A percentile compares a stretch with the other conserved stretches of the same genome.
Conservation (phyloP, 2,797 vertebrate species). For the Schizopygopsis malacanthus region DNA sequence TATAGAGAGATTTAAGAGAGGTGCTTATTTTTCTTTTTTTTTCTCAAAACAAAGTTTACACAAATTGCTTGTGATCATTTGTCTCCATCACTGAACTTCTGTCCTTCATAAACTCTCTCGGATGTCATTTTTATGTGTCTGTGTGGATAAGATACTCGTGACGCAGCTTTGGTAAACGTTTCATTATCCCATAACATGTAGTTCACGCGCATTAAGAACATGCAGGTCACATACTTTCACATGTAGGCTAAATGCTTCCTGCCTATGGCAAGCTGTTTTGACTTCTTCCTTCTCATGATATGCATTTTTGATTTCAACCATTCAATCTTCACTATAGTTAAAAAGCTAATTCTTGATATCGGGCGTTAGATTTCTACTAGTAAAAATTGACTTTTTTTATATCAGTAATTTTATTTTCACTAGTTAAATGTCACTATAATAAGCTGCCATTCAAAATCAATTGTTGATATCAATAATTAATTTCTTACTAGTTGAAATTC, state of each 20-base stretch:
- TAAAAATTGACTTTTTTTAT: too few relatives aligned
- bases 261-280: neutral
- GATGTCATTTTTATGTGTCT: neutral
- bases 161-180: neutral
- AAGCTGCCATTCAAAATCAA: too few relatives aligned
- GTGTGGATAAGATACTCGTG: neutral
- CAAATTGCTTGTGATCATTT: neutral
- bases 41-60: neutral
- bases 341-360: too few relatives aligned
- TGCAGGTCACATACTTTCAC: neutral
- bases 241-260: neutral
- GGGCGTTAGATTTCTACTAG: too few relatives aligned
- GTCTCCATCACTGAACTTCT: neutral
- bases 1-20: neutral
- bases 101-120: neutral
- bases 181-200: neutral
- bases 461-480: too few relatives aligned
- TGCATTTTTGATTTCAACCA: too few relatives aligned
- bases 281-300: too few relatives aligned
- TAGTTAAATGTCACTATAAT: too few relatives aligned
- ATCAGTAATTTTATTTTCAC: too few relatives aligned
- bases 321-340: too few relatives aligned
- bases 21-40: neutral
- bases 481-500: too few relatives aligned
- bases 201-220: neutral